Conservation (phyloP, 2,888 invertebrate species). For the Copidosoma aretas region DNA sequence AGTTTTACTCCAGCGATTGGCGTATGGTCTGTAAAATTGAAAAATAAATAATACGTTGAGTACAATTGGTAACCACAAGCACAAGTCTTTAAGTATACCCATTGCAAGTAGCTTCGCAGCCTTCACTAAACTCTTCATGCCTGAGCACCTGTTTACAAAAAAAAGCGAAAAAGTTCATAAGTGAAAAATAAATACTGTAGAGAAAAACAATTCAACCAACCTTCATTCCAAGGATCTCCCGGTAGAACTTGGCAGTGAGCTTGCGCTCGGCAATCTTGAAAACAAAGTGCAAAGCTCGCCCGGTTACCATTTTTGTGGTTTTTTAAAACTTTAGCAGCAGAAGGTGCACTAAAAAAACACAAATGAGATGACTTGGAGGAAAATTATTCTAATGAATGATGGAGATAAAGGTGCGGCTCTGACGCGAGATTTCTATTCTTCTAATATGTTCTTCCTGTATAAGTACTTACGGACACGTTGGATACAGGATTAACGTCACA, state of each 20-base stretch:
- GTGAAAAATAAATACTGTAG: neutral
- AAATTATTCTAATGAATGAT: too few relatives aligned
- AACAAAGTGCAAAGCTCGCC: constrained; percentile 92
- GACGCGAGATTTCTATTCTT: too few relatives aligned
- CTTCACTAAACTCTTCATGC: constrained; percentile 97
- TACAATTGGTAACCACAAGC: constrained; percentile 2
- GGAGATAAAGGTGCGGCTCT: too few relatives aligned
- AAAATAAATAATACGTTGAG: neutral
- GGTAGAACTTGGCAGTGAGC: constrained; percentile 85
- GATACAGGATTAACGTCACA: too few relatives aligned
- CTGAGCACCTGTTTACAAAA: constrained; percentile 74
- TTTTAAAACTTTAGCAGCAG: too few relatives aligned
- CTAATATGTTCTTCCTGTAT: too few relatives aligned
- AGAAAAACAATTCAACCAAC: constrained; percentile 70
- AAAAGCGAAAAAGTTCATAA: neutral
- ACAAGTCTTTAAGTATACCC: constrained; percentile 73
- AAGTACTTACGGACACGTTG: too few relatives aligned
- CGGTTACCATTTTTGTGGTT: constrained; percentile 65
- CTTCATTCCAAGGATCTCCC: constrained; percentile 93
- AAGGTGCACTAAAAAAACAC: too few relatives aligned
- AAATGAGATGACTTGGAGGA: too few relatives aligned
- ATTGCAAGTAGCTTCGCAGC: constrained; percentile 97
- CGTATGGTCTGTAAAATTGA: constrained; percentile 79
- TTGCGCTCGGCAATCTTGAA: constrained; percentile 93
- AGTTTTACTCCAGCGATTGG: constrained; percentile 98